These are phyloP conservation scores for Anoplolepis gracilipes DNA, from an alignment of 1,140 invertebrate species.

Conservation along the genomic window DNA sequence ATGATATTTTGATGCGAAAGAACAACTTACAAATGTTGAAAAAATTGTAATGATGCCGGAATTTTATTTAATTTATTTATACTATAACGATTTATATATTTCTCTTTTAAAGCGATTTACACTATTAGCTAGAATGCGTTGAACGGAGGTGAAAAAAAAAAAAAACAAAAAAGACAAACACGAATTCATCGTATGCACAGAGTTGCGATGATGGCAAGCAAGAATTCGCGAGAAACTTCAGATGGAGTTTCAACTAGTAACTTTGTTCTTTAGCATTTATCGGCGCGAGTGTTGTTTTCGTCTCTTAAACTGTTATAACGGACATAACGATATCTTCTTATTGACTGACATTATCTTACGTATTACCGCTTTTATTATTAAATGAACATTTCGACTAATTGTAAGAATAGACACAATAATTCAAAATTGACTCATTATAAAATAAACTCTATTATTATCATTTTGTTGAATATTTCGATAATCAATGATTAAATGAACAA, in stretches of 20 bases:
- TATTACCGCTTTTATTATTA: neutral
- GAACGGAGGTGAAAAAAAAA: too few species aligned
- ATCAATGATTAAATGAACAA: neutral
- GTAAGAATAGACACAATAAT: neutral
- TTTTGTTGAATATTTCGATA: neutral
- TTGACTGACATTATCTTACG: neutral
- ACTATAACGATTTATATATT: neutral
- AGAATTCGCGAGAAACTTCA: slow-evolving; percentile 49
- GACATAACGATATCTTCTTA: slow-evolving; percentile 21
- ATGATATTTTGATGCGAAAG: neutral
- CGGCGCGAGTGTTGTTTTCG: slow-evolving; percentile 21
- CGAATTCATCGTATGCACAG: slow-evolving; percentile 26
- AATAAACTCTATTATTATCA: neutral
- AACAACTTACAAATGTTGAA: neutral
- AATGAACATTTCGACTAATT: neutral
- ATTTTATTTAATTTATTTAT: slow-evolving; percentile 9
- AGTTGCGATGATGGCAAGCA: neutral
- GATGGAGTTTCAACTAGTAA: slow-evolving; percentile 34
- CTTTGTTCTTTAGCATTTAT: slow-evolving; percentile 32
- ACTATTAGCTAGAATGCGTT: slow-evolving; percentile 22
- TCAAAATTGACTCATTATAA: neutral
- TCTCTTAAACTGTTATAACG: slow-evolving; percentile 33
- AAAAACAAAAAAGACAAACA: slow-evolving; percentile 11
- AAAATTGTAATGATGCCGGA: neutral
- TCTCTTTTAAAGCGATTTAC: slow-evolving; percentile 16